These are phyloP conservation scores for Pyrochroa serraticornis DNA, from an alignment of 2,888 invertebrate genomes.

Conservation along the genomic window DNA sequence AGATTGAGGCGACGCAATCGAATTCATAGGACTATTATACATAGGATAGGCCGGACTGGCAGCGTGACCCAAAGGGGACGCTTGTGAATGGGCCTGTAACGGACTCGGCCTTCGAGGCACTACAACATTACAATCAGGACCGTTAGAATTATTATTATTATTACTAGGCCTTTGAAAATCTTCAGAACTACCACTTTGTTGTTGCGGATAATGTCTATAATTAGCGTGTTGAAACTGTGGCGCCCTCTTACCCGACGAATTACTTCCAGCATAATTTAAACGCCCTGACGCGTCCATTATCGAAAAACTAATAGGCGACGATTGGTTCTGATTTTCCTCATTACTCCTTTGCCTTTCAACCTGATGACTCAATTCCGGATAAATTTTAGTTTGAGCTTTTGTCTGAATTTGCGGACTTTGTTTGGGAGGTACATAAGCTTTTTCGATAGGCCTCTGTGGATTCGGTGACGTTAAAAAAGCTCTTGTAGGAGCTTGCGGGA, in stretches of 20 bases:
- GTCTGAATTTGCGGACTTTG: slow-evolving; percentile 65
- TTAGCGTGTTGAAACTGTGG: slow-evolving; percentile 61
- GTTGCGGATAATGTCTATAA: slow-evolving; percentile 67
- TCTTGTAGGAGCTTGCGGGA: slow-evolving; percentile 63
- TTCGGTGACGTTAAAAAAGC: slow-evolving; percentile 55
- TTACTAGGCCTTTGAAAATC: slow-evolving; percentile 61
- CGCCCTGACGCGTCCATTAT: slow-evolving; percentile 74
- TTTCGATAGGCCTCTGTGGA: slow-evolving; percentile 53
- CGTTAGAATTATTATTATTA: slow-evolving; percentile 57
- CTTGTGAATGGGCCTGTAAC: slow-evolving; percentile 71
- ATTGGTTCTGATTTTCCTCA: slow-evolving; percentile 66
- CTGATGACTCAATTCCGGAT: slow-evolving; percentile 66
- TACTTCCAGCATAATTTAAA: slow-evolving; percentile 66
- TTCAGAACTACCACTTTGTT: slow-evolving; percentile 57
- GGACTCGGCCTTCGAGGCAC: slow-evolving; percentile 73
- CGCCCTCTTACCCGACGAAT: slow-evolving; percentile 61
- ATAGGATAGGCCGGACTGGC: slow-evolving; percentile 82
- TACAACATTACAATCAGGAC: slow-evolving; percentile 65
- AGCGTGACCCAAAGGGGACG: slow-evolving; percentile 75
- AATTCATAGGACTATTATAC: slow-evolving; percentile 84
- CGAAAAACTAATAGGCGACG: slow-evolving; percentile 78
- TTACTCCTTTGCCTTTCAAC: slow-evolving; percentile 48
- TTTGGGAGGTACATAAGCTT: slow-evolving; percentile 58
- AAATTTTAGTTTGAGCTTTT: slow-evolving; percentile 79
- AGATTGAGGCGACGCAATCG: slow-evolving; percentile 74